Base-by-base conservation (phyloP, 1,140 invertebrate genomes). In the Brachionus koreanus region DNA sequence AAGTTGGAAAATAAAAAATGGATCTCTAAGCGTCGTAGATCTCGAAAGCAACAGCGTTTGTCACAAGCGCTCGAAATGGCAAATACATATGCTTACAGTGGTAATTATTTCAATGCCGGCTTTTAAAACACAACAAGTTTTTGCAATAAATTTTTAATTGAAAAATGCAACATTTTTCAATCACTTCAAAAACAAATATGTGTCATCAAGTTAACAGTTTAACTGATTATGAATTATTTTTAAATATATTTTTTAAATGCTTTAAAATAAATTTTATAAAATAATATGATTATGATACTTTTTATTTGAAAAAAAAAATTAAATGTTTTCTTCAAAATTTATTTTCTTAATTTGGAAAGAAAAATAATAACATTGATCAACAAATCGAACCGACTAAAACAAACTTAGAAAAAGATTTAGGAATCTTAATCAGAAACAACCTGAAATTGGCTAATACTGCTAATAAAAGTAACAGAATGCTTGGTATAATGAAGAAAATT, bases 11-110 rank as follows among this genome's bases (percentile, higher is more conserved):
- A 79, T 37, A 79, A 79, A 42, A 79, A 79, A 37, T 79, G 76
- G 76, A 16, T 79, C n/a, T 61, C 76, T 0, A 57, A 52, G 9
- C 76, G 49, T 23, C 49, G 61, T 23, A 79, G 57, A 25, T 79
- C 76, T 12, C 33, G 76, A 61, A 79, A 79, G 25, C 76, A 79
- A n/a, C 76, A 79, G 42, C 46, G 76, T 9, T 23, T 79, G 23
- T 61, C 76, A 25, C 76, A 79, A 79, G 76, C 76, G 29, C 76
- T 79, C 57, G 76, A 79, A 65, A 61, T 79, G 61, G 76, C 76
- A 19, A 57, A 79, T 39, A 52, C 76, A 10, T 79, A 79, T 42
- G 76, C 46, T 25, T 63, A 79, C 33, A 74, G 25, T 74, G 43
- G 42, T 29, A 46, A 19, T 43, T 74, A 74, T 46, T 74, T 46